phyloP scores from a whole-genome alignment of 2,113 vertebrate species.

The Oncorhynchus clarkii region DNA sequence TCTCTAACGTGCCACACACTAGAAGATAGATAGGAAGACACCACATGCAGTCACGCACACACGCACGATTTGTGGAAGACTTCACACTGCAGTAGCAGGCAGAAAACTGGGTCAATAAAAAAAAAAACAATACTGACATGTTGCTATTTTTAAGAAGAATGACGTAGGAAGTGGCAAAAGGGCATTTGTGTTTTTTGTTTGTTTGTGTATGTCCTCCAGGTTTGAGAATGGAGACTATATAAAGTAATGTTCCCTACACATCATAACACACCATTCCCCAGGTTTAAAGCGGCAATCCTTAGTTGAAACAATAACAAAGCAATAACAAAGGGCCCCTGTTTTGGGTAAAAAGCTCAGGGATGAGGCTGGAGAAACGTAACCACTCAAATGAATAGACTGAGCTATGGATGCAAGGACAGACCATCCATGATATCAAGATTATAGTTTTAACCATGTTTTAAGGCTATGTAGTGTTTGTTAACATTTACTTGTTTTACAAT shows the following conservation, averaged over 20 bases:
- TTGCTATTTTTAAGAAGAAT: conserved; percentile 34
- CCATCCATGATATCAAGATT: no score
- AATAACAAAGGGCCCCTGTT: no score
- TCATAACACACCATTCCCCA: neutral
- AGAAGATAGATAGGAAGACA: conserved; percentile 41
- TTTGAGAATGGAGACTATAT: neutral
- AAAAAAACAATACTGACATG: neutral
- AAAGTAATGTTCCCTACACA: neutral
- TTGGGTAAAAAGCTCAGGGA: no score
- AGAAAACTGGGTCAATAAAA: conserved; percentile 57
- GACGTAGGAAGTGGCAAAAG: conserved; percentile 35
- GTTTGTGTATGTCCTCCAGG: conserved; percentile 26
- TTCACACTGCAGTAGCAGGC: conserved; percentile 35
- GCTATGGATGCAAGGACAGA: no score
- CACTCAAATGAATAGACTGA: no score
- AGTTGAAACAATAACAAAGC: no score
- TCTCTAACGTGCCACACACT: conserved; percentile 5
- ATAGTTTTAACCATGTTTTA: no score
- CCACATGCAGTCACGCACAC: neutral
- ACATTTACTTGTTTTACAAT: no score
- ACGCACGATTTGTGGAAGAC: neutral
- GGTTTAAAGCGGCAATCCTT: neutral
- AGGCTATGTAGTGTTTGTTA: neutral
- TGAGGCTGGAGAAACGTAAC: no score
- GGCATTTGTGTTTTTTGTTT: conserved; percentile 29